Conservation (phyloP, 2,113 vertebrate genomes). For the Eretmochelys imbricata region DNA sequence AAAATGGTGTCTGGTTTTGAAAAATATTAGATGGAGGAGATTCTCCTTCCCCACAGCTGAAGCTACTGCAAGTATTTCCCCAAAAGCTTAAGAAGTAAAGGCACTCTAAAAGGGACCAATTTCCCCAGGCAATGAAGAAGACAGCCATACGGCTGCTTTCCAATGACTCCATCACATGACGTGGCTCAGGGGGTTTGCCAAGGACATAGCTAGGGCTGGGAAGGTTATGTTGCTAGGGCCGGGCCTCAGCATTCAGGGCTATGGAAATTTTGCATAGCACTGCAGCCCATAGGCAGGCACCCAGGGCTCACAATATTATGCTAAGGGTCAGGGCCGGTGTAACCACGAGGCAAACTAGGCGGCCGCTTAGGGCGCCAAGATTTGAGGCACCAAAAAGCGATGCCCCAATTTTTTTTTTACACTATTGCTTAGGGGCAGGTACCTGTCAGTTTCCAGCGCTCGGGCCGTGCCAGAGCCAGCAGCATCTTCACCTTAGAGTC, state of each 20-base stretch:
- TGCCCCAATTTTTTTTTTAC: too few species aligned
- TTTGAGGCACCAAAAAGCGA: too few species aligned
- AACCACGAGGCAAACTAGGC: too few species aligned
- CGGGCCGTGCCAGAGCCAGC: too few species aligned
- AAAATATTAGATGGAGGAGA: background rate
- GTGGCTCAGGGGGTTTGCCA: background rate
- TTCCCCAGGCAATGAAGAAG: background rate
- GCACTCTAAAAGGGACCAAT: background rate
- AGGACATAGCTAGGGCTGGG: background rate
- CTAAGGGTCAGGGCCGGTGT: background rate
- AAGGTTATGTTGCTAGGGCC: background rate
- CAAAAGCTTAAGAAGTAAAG: background rate
- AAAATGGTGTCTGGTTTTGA: background rate
- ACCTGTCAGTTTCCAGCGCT: too few species aligned
- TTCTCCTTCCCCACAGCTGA: background rate
- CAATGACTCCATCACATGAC: background rate
- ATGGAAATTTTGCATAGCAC: background rate
- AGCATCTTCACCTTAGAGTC: too few species aligned
- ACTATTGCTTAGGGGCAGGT: too few species aligned
- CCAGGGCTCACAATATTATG: background rate
- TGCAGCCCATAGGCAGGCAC: rapidly evolving
- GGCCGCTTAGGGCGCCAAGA: too few species aligned
- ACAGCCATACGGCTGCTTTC: background rate
- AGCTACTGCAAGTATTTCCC: background rate
- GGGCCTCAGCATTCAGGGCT: background rate